These are phyloP conservation scores for Amphipyra berbera DNA, from an alignment of 2,888 invertebrate species.

Conservation along the genomic window DNA sequence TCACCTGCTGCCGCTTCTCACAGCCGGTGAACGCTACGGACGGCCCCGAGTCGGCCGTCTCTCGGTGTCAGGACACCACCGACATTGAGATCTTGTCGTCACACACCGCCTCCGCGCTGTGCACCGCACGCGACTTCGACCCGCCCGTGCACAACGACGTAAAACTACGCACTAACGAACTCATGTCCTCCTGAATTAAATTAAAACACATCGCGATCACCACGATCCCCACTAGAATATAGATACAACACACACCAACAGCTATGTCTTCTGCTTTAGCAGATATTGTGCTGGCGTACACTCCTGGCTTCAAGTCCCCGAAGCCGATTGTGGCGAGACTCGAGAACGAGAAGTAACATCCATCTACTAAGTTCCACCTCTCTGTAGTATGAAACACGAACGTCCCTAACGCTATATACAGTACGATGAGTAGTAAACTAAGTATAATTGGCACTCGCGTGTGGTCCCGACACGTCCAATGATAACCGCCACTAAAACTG, in stretches of 20 bases:
- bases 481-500: conserved; percentile 77
- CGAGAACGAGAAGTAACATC: conserved; percentile 95
- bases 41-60: conserved; percentile 75
- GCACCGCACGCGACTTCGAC: conserved; percentile 77
- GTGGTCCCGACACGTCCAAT: conserved; percentile 87
- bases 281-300: conserved; percentile 85
- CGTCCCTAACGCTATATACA: conserved; percentile 97
- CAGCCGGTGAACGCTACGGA: conserved; percentile 69
- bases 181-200: conserved; percentile 94
- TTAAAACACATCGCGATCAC: conserved; percentile 97
- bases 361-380: conserved; percentile 97
- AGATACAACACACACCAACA: conserved; percentile 94
- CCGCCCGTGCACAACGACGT: conserved; percentile 71
- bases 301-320: conserved; percentile 93
- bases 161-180: conserved; percentile 67
- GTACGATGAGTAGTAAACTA: conserved; percentile 95
- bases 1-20: conserved; percentile 76
- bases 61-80: conserved; percentile 90
- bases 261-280: conserved; percentile 91
- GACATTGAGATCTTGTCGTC: conserved; percentile 88
- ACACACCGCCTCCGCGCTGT: conserved; percentile 82
- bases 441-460: conserved; percentile 96
- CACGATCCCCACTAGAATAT: conserved; percentile 95
- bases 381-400: conserved; percentile 97
- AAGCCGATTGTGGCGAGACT: conserved; percentile 95